Evolutionary conservation across 1,140 invertebrate species (phyloP), one percentile per base, ranked within the genome.

Genomic region (Sesamia nonagrioides): DNA sequence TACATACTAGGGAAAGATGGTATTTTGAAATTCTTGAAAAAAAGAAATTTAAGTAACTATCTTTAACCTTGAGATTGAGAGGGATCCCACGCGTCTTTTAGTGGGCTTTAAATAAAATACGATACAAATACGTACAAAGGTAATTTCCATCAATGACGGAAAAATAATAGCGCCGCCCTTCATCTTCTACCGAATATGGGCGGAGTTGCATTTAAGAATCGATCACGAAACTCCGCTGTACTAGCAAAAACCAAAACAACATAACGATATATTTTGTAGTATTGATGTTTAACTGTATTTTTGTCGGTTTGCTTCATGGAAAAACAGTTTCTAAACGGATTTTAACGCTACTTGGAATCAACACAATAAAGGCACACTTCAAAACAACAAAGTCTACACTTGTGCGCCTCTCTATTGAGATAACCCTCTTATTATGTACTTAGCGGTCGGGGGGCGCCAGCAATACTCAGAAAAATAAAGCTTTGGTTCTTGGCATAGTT

Each of bases 401-500:
- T 45, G 42, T 45, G 42, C 42, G 42, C 9, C 42, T 11, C 15
- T 50, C 45, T 50, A n/a, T n/a, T 1, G 45, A 50, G 45, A 50
- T 15, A 50, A n/a, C 13, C 45, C 45, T 11, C 45, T 6, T 50
- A 50, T 50, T 50, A 50, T 50, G 11, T 50, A 15, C 15, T 50
- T 50, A 50, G 45, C 45, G 9, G 45, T 5, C 15, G 13, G 15
- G 13, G 45, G 45, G 13, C 45, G 45, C 11, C 17, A 66, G 7
- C 61, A 45, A 66, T 42, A 13, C 21, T 66, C 61, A 7, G 37
- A 42, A 18, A 42, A 42, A 66, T 42, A 66, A 27, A 27, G 35
- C 7, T 1, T 6, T 11, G 8, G 0, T 42, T 6, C 61, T 21
- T 27, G 18, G 18, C 37, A 37, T 42, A 18, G 37, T 66, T 66